Base-by-base conservation (phyloP, 1,140 invertebrate genomes). In the Homalodisca vitripennis region DNA sequence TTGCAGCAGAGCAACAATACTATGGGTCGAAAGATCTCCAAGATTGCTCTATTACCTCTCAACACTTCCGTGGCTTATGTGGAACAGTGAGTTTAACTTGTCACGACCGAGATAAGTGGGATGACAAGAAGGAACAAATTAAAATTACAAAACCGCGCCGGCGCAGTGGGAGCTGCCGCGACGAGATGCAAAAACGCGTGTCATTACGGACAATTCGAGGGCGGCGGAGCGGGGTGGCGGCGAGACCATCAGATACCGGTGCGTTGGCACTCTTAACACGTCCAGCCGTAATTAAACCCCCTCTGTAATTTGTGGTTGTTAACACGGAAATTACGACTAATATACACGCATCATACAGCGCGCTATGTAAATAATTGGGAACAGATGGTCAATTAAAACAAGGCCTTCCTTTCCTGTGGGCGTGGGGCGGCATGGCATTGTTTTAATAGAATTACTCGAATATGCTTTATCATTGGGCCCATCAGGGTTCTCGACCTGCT, bases 361-460 rank as follows among this genome's bases (percentile, higher is more conserved):
- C 48, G 48, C 48, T 51, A 51, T 51, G 48, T 51, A 51, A 51
- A 51, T 51, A 51, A 51, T 51, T 51, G 48, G 48, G 48, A 51
- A 51, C 48, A 51, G 48, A 51, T 51, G 48, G 48, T 51, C 48
- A 51, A 51, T 51, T 51, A 51, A 51, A 51, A 51, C 48, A 14
- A 22, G 17, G 14, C 14, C n/a, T n/a, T n/a, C 48, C 22, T 22
- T 6, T 51, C 48, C 48, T 51, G 48, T 51, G 48, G 48, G 48
- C n/a, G n/a, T n/a, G n/a, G n/a, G n/a, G n/a, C n/a, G n/a, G n/a
- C n/a, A n/a, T n/a, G 48, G 48, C 48, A 51, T 51, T 51, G 48
- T 51, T 51, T 51, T 51, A 51, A 51, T 51, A 51, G 48, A 51
- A 51, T 51, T 51, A 51, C 48, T 51, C 48, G 48, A 51, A 51